phyloP scores from a whole-genome alignment of 2,888 invertebrate species.

The Caenorhabditis zanzibari region DNA sequence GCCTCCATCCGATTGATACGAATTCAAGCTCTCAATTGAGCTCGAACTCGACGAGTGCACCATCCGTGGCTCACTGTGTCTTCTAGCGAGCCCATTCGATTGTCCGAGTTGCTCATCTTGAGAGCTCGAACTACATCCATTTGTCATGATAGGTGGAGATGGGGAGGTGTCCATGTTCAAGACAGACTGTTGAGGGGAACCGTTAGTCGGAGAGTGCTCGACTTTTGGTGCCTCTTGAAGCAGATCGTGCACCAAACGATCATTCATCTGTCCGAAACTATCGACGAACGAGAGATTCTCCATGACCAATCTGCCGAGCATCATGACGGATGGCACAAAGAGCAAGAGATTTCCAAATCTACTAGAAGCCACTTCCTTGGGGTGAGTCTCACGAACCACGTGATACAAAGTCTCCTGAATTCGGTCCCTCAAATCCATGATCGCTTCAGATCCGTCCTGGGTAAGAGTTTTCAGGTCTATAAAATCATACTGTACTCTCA shows the following conservation, averaged over 20 bases:
- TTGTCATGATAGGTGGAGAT: conserved; percentile 29
- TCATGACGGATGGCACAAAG: conserved; percentile 80
- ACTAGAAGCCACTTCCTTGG: conserved; percentile 82
- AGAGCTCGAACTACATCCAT: conserved; percentile 24
- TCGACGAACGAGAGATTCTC: conserved; percentile 82
- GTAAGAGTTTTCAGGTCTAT: conserved; percentile 78
- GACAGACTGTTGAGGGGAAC: conserved; percentile 24
- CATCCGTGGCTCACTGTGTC: conserved; percentile 71
- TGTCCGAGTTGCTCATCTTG: conserved; percentile 58
- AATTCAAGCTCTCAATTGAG: conserved; percentile 66
- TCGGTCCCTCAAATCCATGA: conserved; percentile 81
- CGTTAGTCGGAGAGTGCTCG: conserved; percentile 25
- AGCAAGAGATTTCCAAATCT: conserved; percentile 82
- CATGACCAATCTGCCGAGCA: conserved; percentile 78
- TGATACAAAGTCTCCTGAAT: conserved; percentile 82
- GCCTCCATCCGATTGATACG: conserved; percentile 55
- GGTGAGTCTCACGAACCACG: conserved; percentile 82
- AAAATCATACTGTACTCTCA: conserved; percentile 6
- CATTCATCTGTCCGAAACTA: conserved; percentile 79
- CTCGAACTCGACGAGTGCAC: conserved; percentile 69
- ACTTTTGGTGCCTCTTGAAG: conserved; percentile 69
- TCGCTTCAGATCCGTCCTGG: conserved; percentile 79
- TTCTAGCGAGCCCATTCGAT: conserved; percentile 36
- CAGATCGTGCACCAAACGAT: conserved; percentile 79
- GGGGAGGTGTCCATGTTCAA: conserved; percentile 58